A percentile compares a stretch with the other conserved stretches of the same genome.
Evolutionary conservation across 1,140 invertebrate species (phyloP).

Genomic region (Caerostris darwini): DNA sequence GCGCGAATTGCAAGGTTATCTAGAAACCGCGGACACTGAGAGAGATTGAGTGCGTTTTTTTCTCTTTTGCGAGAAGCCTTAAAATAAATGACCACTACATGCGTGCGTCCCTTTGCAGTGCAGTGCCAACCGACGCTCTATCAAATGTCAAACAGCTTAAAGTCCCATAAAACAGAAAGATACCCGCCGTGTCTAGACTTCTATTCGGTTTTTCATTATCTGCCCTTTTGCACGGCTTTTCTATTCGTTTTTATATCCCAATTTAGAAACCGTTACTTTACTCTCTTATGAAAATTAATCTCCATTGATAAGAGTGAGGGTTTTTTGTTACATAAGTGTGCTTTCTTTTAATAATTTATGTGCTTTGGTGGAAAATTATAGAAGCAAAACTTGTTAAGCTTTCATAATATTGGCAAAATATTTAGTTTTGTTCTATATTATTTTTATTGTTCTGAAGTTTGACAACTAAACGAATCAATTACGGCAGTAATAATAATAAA

Average conservation of each 20-base stretch:
- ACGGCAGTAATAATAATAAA: too few relatives aligned
- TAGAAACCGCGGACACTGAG: background rate
- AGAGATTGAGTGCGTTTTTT: background rate
- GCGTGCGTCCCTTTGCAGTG: background rate
- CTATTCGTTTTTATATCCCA: background rate
- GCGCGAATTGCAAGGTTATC: background rate
- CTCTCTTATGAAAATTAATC: background rate
- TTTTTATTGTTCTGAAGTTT: too few relatives aligned
- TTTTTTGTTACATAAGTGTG: too few relatives aligned
- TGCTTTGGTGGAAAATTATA: too few relatives aligned
- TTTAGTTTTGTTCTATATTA: too few relatives aligned
- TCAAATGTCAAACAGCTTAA: conserved; percentile 7
- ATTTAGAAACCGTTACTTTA: background rate
- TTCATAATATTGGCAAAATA: too few relatives aligned
- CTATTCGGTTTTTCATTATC: background rate
- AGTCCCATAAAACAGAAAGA: background rate
- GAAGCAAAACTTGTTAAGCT: too few relatives aligned
- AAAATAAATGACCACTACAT: background rate
- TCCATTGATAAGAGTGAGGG: background rate
- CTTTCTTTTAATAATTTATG: too few relatives aligned
- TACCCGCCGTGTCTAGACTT: background rate
- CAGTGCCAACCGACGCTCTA: background rate
- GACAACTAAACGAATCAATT: too few relatives aligned
- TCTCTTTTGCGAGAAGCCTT: background rate
- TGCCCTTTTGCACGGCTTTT: too few relatives aligned